Base-by-base conservation (phyloP, 2,797 vertebrate species). In the Anas flavirostris region DNA sequence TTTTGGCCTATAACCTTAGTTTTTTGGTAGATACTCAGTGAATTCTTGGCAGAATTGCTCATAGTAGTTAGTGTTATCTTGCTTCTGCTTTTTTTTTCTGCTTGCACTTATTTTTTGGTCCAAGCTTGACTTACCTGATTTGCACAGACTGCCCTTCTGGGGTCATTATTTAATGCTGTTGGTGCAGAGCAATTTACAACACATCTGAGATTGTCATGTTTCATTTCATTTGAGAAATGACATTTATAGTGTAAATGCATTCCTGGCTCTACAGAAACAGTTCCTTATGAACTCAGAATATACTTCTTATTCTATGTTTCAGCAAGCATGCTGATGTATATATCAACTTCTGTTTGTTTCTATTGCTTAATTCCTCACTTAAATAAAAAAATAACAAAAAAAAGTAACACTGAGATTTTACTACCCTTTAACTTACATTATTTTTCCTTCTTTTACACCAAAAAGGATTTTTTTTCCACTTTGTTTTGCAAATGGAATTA, bases 211-310 rank as follows among this genome's bases (percentile, higher is more conserved):
- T 48, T 79, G 62, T 91, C 70, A 39, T 48, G 18, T 63, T 73
- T 81, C 66, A 60, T 90, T 97, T 94, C 22, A 16, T 91, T 93
- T 93, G 80, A 93, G 72, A 90, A 46, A 59, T 91, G 64, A 76
- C 70, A 72, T 86, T 88, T 91, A 16, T 66, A 64, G 62, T 74
- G 85, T 86, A 90, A 88, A 94, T 87, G 33, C 91, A 73, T 52
- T 94, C n/a, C 55, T 84, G 43, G 41, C 53, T 86, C 31, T 55
- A 35, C 46, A 74, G 50, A 86, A 91, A 48, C 46, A 64, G 68
- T 29, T 73, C 58, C 66, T n/a, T 66, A 39, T 82, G 73, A 89
- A 44, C 69, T 83, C 81, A 26, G n/a, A 68, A 39, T 67, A n/a
- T 62, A 67, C 69, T 79, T 80, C 50, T 39, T 43, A 55, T 26